Evolutionary conservation across 2,888 invertebrate genomes (phyloP).

Genomic region (Tachina fera): DNA sequence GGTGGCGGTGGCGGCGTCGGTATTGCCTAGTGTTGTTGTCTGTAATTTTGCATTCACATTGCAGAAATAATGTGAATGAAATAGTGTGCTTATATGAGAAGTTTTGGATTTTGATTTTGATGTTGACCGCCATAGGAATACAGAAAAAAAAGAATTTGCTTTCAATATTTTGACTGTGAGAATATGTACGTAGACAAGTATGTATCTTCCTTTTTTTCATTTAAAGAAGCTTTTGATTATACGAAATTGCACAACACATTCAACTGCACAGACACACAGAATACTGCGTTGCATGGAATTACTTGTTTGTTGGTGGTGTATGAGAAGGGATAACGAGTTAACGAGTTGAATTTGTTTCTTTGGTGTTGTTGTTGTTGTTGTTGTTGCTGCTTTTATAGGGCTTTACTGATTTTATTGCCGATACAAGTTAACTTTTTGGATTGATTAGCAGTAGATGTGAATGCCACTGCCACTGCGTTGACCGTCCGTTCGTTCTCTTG

Average conservation of each 20-base stretch:
- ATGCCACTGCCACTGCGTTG: slow-evolving; percentile 60
- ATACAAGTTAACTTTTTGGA: slow-evolving; percentile 70
- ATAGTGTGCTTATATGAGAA: slow-evolving; percentile 50
- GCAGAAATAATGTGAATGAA: slow-evolving; percentile 33
- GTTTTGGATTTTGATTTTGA: slow-evolving; percentile 70
- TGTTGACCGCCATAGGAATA: slow-evolving; percentile 64
- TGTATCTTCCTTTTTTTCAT: neutral
- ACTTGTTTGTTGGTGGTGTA: slow-evolving; percentile 15
- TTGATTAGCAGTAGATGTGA: slow-evolving; percentile 72
- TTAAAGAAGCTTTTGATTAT: slow-evolving; percentile 38
- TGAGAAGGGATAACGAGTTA: slow-evolving; percentile 79
- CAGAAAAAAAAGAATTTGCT: slow-evolving; percentile 26
- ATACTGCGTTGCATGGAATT: slow-evolving; percentile 20
- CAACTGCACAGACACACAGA: slow-evolving; percentile 7
- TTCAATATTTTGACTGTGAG: slow-evolving; percentile 53
- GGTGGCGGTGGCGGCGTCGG: slow-evolving; percentile 12
- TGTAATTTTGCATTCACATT: slow-evolving; percentile 65
- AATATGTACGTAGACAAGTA: slow-evolving; percentile 22
- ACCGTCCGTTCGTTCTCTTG: slow-evolving; percentile 24
- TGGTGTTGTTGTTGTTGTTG: neutral
- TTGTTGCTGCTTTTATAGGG: slow-evolving; percentile 57
- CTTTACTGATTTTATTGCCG: slow-evolving; percentile 79
- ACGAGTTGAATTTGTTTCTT: slow-evolving; percentile 79
- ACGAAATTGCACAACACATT: neutral
- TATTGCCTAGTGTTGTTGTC: slow-evolving; percentile 58